Percentiles rank a stretch among this genome's conserved stretches.
Conservation (phyloP, 2,888 invertebrate species). For the Eupeodes luniger region DNA sequence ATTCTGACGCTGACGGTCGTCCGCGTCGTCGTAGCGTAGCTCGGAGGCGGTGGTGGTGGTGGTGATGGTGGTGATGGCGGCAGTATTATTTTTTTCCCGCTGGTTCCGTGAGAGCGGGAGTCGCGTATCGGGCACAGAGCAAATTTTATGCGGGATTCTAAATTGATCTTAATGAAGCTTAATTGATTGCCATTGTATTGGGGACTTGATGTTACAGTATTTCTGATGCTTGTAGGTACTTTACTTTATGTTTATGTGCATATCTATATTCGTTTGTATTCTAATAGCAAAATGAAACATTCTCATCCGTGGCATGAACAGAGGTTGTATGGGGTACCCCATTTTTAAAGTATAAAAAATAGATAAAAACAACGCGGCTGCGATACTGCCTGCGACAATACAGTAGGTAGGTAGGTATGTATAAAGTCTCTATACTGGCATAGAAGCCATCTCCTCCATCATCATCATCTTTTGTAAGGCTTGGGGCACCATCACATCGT, state of each 20-base stretch:
- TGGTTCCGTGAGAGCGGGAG: slow-evolving; percentile 74
- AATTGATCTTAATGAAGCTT: slow-evolving; percentile 85
- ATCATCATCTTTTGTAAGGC: slow-evolving; percentile 47
- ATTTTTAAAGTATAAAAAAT: slow-evolving; percentile 50
- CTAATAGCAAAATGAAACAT: slow-evolving; percentile 58
- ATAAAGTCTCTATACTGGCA: slow-evolving; percentile 5
- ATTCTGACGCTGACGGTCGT: slow-evolving; percentile 41
- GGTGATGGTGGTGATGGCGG: slow-evolving; percentile 45
- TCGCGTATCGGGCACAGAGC: slow-evolving; percentile 74
- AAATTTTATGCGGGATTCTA: slow-evolving; percentile 84
- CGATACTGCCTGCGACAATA: slow-evolving; percentile 52
- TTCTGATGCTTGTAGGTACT: slow-evolving; percentile 16
- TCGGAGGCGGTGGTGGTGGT: no score
- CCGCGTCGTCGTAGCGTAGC: background rate
- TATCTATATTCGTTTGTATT: slow-evolving; percentile 50
- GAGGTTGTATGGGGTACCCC: slow-evolving; percentile 58
- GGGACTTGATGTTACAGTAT: slow-evolving; percentile 78
- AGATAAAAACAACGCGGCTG: slow-evolving; percentile 45
- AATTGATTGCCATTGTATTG: slow-evolving; percentile 83
- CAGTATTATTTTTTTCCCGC: slow-evolving; percentile 49
- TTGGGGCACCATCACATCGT: slow-evolving; percentile 43
- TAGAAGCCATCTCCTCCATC: slow-evolving; percentile 70
- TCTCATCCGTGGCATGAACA: slow-evolving; percentile 58
- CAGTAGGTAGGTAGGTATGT: background rate
- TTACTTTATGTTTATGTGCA: background rate